Evolutionary conservation across 2,888 invertebrate genomes (phyloP).

Genomic region (Steinernema hermaphroditum): DNA sequence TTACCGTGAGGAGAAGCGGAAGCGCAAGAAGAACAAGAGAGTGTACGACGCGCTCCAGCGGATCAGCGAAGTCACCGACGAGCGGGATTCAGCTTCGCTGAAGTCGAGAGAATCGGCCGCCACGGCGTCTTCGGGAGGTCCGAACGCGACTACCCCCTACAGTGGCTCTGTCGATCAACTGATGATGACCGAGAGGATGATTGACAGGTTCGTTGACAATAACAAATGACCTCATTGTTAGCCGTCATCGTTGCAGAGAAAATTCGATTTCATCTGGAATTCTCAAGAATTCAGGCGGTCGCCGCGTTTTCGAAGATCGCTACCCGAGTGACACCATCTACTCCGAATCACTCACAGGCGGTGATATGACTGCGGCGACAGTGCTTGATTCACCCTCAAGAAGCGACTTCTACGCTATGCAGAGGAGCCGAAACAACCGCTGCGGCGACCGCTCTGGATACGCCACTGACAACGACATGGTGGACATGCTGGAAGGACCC

Average conservation of each 20-base stretch:
- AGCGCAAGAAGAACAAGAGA: constrained; percentile 59
- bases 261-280: not conserved
- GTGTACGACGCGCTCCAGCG: constrained; percentile 63
- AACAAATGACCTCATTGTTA: not conserved
- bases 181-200: constrained; percentile 29
- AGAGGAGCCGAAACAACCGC: not conserved
- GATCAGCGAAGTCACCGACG: constrained; percentile 62
- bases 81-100: constrained; percentile 45
- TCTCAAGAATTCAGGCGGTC: not conserved
- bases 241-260: no score
- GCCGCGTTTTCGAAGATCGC: not conserved
- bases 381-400: not conserved
- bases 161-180: constrained; percentile 32
- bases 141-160: constrained; percentile 23
- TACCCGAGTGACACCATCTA: constrained; percentile 15
- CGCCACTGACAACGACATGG: constrained; percentile 34
- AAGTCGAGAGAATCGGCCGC: constrained; percentile 51
- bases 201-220: not conserved
- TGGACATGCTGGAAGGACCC: constrained; percentile 12
- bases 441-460: constrained; percentile 25
- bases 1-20: constrained; percentile 66
- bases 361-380: not conserved
- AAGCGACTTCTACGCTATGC: constrained; percentile 26
- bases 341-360: constrained; percentile 17
- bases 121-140: constrained; percentile 35